phyloP scores from a whole-genome alignment of 2,888 invertebrate genomes.

The Heliconius hortense region DNA sequence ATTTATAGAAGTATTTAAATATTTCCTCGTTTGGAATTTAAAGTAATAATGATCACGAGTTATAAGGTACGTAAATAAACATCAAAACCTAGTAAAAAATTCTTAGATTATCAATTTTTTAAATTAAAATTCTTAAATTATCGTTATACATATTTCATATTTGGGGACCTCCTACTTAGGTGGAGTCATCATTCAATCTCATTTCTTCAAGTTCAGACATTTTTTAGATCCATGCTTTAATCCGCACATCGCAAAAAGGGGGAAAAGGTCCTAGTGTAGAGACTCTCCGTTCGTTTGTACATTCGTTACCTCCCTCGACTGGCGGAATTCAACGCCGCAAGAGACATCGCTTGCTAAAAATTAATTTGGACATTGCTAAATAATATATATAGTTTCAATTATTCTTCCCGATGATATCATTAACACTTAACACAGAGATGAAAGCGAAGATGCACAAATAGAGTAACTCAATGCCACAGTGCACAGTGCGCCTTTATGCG shows the following conservation, averaged over 20 bases:
- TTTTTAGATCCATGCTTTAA: neutral
- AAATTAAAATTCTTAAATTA: too few species aligned
- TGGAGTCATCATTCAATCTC: too few species aligned
- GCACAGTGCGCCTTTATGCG: conserved; percentile 55
- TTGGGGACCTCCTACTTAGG: too few species aligned
- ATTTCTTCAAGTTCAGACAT: too few species aligned
- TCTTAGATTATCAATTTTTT: too few species aligned
- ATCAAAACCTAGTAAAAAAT: too few species aligned
- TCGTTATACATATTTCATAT: too few species aligned
- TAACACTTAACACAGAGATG: conserved; percentile 30
- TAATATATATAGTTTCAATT: conserved; percentile 14
- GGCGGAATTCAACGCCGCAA: neutral
- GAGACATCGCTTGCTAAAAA: neutral
- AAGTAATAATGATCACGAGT: too few species aligned
- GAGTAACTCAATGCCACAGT: conserved; percentile 22
- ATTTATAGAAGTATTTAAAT: too few species aligned
- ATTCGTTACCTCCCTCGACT: too few species aligned
- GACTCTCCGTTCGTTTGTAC: neutral
- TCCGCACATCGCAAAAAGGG: neutral
- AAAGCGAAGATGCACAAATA: conserved; percentile 37
- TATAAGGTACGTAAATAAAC: too few species aligned
- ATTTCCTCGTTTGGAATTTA: too few species aligned
- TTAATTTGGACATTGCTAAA: neutral
- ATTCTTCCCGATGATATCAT: conserved; percentile 24
- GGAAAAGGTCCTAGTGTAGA: neutral